Conservation (phyloP, 2,113 vertebrate genomes). For the Rhegmatorhina hoffmannsi region DNA sequence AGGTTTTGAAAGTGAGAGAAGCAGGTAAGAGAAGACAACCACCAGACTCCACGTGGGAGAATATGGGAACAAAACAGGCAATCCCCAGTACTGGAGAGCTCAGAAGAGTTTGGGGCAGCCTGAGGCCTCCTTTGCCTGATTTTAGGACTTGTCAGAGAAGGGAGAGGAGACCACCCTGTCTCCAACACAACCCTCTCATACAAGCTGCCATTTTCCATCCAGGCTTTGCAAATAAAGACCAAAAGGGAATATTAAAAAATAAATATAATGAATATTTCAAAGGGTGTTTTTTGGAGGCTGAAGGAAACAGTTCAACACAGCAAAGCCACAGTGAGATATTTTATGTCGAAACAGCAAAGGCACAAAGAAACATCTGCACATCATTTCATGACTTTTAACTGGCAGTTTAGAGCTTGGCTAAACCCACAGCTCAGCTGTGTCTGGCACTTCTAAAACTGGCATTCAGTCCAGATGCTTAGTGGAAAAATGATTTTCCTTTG, state of each 20-base stretch:
- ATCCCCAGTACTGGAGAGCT: neutral
- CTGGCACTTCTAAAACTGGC: constrained; percentile 10
- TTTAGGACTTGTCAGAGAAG: neutral
- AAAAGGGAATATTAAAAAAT: neutral
- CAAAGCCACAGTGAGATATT: neutral
- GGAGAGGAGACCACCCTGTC: neutral
- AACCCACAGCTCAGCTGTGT: neutral
- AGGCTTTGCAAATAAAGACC: neutral
- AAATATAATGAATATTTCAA: constrained; percentile 13
- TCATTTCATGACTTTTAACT: neutral
- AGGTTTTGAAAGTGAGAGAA: neutral
- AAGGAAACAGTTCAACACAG: neutral
- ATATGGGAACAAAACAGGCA: neutral
- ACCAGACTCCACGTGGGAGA: neutral
- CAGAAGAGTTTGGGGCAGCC: neutral
- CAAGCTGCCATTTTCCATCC: neutral
- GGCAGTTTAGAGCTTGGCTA: constrained; percentile 3
- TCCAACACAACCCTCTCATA: neutral
- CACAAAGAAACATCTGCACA: constrained; percentile 44
- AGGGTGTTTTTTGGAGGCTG: neutral
- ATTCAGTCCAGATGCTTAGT: constrained; percentile 31
- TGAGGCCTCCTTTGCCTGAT: neutral
- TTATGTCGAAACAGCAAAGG: neutral
- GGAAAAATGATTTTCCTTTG: constrained; percentile 47
- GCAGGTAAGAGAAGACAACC: neutral